A percentile compares a stretch with the other conserved stretches of the same genome.
Evolutionary conservation across 1,140 invertebrate species (phyloP).

Genomic region (Panulirus ornatus): DNA sequence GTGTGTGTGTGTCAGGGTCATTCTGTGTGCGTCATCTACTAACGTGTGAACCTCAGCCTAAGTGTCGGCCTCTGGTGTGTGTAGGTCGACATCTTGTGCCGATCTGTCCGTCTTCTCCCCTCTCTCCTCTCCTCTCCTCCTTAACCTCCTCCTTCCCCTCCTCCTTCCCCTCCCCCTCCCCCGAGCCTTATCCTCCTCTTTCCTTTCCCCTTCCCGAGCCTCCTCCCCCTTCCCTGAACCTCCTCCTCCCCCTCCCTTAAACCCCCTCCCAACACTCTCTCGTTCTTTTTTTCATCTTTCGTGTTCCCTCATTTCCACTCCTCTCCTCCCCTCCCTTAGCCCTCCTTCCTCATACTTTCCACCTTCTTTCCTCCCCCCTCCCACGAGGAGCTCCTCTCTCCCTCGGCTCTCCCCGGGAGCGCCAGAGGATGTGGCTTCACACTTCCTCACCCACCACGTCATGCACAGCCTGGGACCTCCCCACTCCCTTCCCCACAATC

Average conservation of each 20-base stretch:
- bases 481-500: not conserved
- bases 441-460: too few species aligned
- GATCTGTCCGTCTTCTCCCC: not conserved
- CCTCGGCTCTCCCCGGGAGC: too few species aligned
- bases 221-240: not conserved
- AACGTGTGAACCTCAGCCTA: not conserved
- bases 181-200: not conserved
- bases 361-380: not conserved
- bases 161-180: conserved; percentile 7
- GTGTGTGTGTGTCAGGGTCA: conserved; percentile 9
- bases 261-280: not conserved
- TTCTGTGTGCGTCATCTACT: not conserved
- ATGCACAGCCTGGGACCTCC: not conserved
- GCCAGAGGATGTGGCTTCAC: too few species aligned
- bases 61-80: not conserved
- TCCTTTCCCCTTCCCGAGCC: not conserved
- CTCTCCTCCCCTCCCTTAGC: not conserved
- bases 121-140: not conserved
- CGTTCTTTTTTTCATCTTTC: too few species aligned
- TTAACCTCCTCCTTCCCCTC: not conserved
- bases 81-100: not conserved
- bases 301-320: not conserved
- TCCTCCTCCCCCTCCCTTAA: not conserved
- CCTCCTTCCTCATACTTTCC: not conserved
- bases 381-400: too few species aligned